Evolutionary conservation across 2,888 invertebrate genomes (phyloP), one percentile per base, ranked within the genome.

Genomic region (Caenorhabditis zanzibari): DNA sequence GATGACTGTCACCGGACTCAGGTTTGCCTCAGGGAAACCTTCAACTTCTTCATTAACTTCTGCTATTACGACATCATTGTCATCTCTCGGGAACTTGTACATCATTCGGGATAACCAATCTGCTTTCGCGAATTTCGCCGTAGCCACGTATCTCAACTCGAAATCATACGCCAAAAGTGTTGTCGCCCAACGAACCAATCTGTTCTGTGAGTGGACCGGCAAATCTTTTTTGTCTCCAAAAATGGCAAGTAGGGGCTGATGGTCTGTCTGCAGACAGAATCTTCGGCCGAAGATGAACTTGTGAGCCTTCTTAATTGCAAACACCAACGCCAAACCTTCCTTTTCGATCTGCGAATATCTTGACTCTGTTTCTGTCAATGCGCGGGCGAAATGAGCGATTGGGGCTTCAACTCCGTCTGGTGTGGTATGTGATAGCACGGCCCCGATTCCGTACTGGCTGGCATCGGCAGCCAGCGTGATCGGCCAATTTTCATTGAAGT

Each of bases 341-440:
- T 85, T 82, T 64, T 81, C 85, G 28, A 82, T 79, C 47, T 85
- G 85, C 9, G 58, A 26, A 59, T 84, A 84, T 10, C 69, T 47
- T 24, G 38, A 32, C 58, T 84, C 68, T 6, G 84, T 41, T 3
- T 14, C 56, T 12, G 69, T 76, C 47, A 84, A 41, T 38, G 63
- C 26, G 35, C 68, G 24, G 0, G 71, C 41, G 6, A 49, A 63
- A 49, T 85, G 82, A 0, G 26, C 26, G n/a, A 85, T 41, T 14
- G 77, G 44, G 7, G 22, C 16, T 22, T 81, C 76, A 6, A 3
- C n/a, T 14, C 81, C 84, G 54, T 80, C 63, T 26, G 54, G 54
- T 12, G 9, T 2, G 3, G 10, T 24, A 14, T 54, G 54, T 5
- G 54, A 14, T 12, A 54, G 9, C 3, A 54, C 54, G 26, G 14